Evolutionary conservation across 1,140 invertebrate species (phyloP).

Genomic region (Calephelis virginiensis): DNA sequence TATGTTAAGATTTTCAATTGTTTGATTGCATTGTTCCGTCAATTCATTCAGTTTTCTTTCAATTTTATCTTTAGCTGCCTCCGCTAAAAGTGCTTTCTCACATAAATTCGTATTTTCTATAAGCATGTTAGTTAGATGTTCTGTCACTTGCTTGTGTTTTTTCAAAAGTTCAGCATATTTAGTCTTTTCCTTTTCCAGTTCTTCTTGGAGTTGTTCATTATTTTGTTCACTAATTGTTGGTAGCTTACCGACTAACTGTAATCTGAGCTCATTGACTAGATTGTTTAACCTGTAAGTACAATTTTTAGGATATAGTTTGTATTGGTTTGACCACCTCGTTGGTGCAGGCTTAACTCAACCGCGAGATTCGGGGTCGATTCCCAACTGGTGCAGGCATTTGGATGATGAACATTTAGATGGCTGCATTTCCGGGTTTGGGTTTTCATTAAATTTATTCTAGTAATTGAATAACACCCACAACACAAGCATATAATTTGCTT

Average conservation of each 20-base stretch:
- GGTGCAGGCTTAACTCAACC: too few species aligned
- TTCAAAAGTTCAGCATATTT: constrained; percentile 73
- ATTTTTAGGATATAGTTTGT: neutral
- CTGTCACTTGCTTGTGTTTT: constrained; percentile 81
- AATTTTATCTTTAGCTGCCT: constrained; percentile 82
- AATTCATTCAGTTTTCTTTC: constrained; percentile 83
- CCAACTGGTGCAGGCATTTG: too few species aligned
- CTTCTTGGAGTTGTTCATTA: constrained; percentile 69
- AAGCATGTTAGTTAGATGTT: constrained; percentile 79
- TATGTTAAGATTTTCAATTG: constrained; percentile 73
- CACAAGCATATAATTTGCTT: too few species aligned
- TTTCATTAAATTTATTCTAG: too few species aligned
- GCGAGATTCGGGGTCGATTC: too few species aligned
- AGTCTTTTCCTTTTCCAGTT: constrained; percentile 75
- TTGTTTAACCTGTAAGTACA: constrained; percentile 78
- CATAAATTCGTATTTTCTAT: constrained; percentile 80
- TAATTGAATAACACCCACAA: too few species aligned
- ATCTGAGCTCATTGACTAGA: constrained; percentile 82
- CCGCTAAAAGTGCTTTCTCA: constrained; percentile 81
- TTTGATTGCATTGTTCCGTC: constrained; percentile 80
- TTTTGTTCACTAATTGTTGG: constrained; percentile 58
- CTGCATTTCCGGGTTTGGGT: too few species aligned
- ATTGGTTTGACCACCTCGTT: neutral
- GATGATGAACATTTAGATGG: too few species aligned
- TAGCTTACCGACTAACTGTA: constrained; percentile 79